Base-by-base conservation (phyloP, 2,888 invertebrate species). In the Drosophila anomalata region DNA sequence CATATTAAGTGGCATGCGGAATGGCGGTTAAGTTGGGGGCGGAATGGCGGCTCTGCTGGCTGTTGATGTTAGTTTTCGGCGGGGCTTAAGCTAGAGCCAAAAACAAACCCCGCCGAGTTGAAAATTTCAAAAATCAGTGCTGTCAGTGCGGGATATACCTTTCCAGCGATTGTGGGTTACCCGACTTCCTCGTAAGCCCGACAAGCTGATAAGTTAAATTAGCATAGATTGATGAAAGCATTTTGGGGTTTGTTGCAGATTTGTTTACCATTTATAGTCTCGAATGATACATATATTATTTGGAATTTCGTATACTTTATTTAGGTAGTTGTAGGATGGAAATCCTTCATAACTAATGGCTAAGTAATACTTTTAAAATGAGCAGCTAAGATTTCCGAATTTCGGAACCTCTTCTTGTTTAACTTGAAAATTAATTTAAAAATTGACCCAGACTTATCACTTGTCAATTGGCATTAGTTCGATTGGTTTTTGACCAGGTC, bases 1-100 rank as follows among this genome's bases (percentile, higher is more conserved):
- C 88, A 82, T 82, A 88, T 88, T 82, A 82, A 82, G 82, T 82
- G 82, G 73, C 88, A 82, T 81, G 87, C 79, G 81, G n/a, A n/a
- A n/a, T n/a, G n/a, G n/a, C n/a, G n/a, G n/a, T n/a, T n/a, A n/a
- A n/a, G n/a, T 81, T 78, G 69, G 70, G 73, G 20, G 53, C 29
- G 42, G 33, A 29, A 11, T 20, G 33, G 36, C 39, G 52, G 24
- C 29, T 54, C 54, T 42, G 44, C 57, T 52, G 51, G 59, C 58
- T 48, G 69, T 66, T 78, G 76, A 68, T 84, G 82, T 78, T 81
- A 85, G 87, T 85, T 78, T 87, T 78, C 67, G 56, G 63, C 67
- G 87, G 81, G 82, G 82, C 85, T 87, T 81, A 87, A 69, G 78
- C 73, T 75, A 63, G 69, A 73, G 75, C 81, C 80, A 47, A 48